phyloP scores from a whole-genome alignment of 2,113 vertebrate genomes.

The Vulpes lagopus region DNA sequence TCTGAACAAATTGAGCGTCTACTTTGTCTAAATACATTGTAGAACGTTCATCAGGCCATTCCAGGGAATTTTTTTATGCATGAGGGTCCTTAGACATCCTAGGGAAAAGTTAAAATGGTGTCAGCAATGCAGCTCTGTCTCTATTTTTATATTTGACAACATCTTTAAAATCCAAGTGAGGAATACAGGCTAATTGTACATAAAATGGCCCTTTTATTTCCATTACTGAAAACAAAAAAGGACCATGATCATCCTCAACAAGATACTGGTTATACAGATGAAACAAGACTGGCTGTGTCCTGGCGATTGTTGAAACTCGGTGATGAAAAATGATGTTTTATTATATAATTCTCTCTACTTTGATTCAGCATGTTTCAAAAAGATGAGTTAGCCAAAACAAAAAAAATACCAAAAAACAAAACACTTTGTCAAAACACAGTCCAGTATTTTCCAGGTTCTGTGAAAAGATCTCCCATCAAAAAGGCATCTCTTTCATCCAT shows the following conservation, averaged over 20 bases:
- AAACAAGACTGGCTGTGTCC: neutral
- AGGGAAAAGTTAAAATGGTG: neutral
- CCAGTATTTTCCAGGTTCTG: neutral
- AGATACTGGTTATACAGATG: neutral
- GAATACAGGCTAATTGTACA: neutral
- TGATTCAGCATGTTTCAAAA: neutral
- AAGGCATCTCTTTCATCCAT: neutral
- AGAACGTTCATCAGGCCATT: neutral
- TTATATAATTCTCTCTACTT: neutral
- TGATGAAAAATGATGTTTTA: neutral
- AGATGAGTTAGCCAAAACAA: neutral
- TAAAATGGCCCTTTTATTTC: neutral
- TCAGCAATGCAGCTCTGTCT: neutral
- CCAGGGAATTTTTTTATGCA: neutral
- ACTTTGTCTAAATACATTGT: neutral
- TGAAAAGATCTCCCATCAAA: neutral
- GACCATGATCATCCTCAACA: neutral
- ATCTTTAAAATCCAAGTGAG: slow-evolving; percentile 33
- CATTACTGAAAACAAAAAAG: neutral
- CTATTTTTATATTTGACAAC: neutral
- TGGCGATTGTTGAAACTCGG: neutral
- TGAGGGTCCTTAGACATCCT: neutral
- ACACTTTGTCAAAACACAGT: neutral
- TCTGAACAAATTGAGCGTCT: neutral
- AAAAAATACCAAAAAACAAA: neutral